Evolutionary conservation across 2,797 vertebrate species (phyloP), one percentile per base, ranked within the genome.

Genomic region (Lagocephalus sceleratus): DNA sequence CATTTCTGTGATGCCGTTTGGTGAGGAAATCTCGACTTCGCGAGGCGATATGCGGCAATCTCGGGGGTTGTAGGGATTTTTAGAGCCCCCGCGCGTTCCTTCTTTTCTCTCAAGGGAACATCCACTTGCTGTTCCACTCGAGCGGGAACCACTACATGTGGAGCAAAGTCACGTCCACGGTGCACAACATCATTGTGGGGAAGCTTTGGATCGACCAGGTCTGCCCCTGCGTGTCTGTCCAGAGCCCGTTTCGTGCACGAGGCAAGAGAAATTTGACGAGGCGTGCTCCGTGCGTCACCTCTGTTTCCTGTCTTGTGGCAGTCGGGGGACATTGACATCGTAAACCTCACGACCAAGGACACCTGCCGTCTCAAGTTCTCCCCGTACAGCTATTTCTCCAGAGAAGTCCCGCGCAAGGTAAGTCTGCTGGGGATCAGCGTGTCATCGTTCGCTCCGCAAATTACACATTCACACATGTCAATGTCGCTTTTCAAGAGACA

Each of bases 131-230:
- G 80, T 98, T 98, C 66, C 92, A 95, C 70, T 88, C 91, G 52
- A 94, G 88, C 0, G 95, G 95, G 42, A 95, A 95, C 71, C 95
- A 93, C 83, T 98, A 98, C 0, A 88, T 96, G 58, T 98, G 96
- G 96, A 94, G 94, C 68, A 98, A 98, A 78, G 94, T 97, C 80
- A 98, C 95, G 11, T 98, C 95, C 4, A 98, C 96, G 0, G 96
- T 98, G 54, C 96, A 98, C 80, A 98, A 98, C 83, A 98, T 98
- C 82, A 98, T 97, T 0, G 95, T 98, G 54, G 96, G 96, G 67
- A 98, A 97, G 70, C 94, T 98, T 40, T 98, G 96, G 96, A 96
- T 98, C 0, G 96, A 98, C 84, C 96, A 98, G 94, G 96, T 96
- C 20, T 25, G 25, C 25, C 8, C 25, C 25, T 25, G 25, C 11